phyloP scores from a whole-genome alignment of 2,888 invertebrate species.

The Phorcus lineatus region DNA sequence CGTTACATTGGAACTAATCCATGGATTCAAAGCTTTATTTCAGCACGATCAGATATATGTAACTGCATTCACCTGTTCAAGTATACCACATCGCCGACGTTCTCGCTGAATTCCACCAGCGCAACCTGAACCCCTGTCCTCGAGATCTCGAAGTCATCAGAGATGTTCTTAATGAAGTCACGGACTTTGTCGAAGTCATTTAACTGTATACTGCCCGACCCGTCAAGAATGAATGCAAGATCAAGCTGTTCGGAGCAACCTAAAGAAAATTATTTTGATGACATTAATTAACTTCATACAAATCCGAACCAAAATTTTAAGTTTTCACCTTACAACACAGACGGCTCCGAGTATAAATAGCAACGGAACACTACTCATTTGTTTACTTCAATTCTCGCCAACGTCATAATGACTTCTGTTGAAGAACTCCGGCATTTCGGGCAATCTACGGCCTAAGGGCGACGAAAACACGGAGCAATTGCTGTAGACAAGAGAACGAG shows the following conservation, averaged over 20 bases:
- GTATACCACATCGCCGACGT: slow-evolving; percentile 26
- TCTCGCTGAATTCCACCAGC: slow-evolving; percentile 28
- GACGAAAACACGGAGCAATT: too few relatives aligned
- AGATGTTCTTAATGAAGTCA: slow-evolving; percentile 32
- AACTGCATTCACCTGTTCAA: slow-evolving; percentile 23
- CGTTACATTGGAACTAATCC: too few relatives aligned
- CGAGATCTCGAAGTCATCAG: slow-evolving; percentile 17
- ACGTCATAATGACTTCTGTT: too few relatives aligned
- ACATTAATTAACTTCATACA: background rate
- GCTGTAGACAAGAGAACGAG: too few relatives aligned
- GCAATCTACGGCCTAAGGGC: too few relatives aligned
- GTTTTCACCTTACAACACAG: background rate
- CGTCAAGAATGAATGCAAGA: slow-evolving; percentile 41
- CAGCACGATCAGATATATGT: too few relatives aligned
- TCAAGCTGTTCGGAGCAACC: slow-evolving; percentile 30
- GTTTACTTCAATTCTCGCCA: too few relatives aligned
- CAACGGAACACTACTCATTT: too few relatives aligned
- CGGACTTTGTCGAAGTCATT: slow-evolving; percentile 33
- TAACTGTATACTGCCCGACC: slow-evolving; percentile 42
- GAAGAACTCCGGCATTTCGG: too few relatives aligned
- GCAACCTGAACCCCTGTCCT: slow-evolving; percentile 30
- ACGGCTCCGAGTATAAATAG: background rate
- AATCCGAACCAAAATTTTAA: background rate
- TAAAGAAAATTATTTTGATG: background rate
- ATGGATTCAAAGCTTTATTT: too few relatives aligned